Conservation (phyloP, 1,140 invertebrate species). For the Arion vulgaris region DNA sequence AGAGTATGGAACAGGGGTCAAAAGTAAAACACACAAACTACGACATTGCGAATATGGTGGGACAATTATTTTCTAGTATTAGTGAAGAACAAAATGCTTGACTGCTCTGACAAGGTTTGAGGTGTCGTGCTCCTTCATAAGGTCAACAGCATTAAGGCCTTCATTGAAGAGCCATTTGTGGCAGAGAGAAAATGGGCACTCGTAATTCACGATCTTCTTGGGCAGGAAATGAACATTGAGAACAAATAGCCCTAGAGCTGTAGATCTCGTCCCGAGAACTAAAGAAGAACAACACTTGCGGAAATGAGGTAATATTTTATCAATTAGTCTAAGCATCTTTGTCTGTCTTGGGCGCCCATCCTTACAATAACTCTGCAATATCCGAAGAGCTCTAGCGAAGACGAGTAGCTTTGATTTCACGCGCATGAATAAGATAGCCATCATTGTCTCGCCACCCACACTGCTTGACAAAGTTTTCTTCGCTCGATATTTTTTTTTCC, state of each 20-base stretch:
- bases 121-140: neutral
- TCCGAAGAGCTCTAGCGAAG: neutral
- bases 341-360: neutral
- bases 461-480: neutral
- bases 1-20: neutral
- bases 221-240: conserved; percentile 35
- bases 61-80: neutral
- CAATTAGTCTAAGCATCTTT: conserved; percentile 27
- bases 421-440: neutral
- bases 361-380: conserved; percentile 12
- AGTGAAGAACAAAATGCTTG: neutral
- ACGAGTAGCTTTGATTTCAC: neutral
- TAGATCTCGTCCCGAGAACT: neutral
- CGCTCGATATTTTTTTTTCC: neutral
- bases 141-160: conserved; percentile 34
- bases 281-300: neutral
- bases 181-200: conserved; percentile 18
- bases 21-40: neutral
- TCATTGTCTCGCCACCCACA: neutral
- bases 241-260: conserved; percentile 22
- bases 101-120: neutral
- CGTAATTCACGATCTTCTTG: conserved; percentile 4
- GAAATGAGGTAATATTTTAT: conserved; percentile 43
- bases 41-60: neutral
- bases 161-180: conserved; percentile 16